Evolutionary conservation across 1,140 invertebrate species (phyloP), one percentile per base, ranked within the genome.

Genomic region (Conus ventricosus): DNA sequence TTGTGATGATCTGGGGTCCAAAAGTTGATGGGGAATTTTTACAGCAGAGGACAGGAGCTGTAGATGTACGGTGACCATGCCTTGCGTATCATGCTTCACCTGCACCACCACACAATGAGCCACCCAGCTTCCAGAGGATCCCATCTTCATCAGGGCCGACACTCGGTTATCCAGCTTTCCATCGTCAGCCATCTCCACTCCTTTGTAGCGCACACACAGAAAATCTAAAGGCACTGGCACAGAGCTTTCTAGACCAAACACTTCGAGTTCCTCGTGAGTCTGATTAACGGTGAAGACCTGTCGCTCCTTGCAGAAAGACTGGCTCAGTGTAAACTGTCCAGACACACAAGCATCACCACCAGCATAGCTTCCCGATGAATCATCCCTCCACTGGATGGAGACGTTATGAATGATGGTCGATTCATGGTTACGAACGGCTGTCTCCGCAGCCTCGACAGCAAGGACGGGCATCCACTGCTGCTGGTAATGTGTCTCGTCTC

Each of bases 181-280:
- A 51, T 91, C 88, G 83, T 85, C 84, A 17, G 88, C 91, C 23
- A 92, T 55, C 5, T 89, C n/a, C 13, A 93, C 75, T 0, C 60
- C 80, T 15, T 75, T 88, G 91, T 94, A 94, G 17, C 94, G 87
- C 78, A 94, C 91, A 91, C 94, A 94, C 0, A 94, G 76, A 85
- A 89, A 94, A 85, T 94, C 93, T 27, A 88, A 53, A 78, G 67
- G 54, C 20, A 27, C 63, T 27, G 81, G 63, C n/a, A 84, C n/a
- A 13, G 78, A 75, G n/a, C 25, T 75, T 10, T 82, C 60, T 23
- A 82, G 80, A 39, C 63, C 67, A 4, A 84, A 88, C 60, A 25
- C 51, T 15, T 17, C 23, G 5, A 84, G 53, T 25, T 88, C 84
- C 67, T 92, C 89, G 23, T 88, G 75, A 8, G 84, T 20, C 6